These are phyloP conservation scores for Xenopus tropicalis DNA, from an alignment of 2,113 vertebrate genomes.

Conservation along the genomic window DNA sequence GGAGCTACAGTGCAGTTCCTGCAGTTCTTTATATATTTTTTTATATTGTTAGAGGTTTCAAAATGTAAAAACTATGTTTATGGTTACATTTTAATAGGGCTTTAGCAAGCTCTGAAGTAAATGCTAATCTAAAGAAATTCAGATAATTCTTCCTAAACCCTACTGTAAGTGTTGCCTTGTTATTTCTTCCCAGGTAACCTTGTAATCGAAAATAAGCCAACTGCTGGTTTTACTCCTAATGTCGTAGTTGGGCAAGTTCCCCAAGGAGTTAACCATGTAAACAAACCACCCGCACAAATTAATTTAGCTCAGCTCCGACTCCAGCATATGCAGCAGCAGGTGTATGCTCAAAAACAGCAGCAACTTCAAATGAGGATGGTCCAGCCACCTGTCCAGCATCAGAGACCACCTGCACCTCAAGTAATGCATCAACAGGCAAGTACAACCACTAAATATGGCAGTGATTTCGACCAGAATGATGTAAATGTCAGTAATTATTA, in stretches of 20 bases:
- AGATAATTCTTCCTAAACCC: too few species aligned
- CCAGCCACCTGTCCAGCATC: conserved; percentile 80
- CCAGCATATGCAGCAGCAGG: conserved; percentile 95
- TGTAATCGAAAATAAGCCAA: conserved; percentile 88
- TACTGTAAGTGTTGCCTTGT: background rate
- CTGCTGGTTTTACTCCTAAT: conserved; percentile 76
- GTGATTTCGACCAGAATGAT: too few species aligned
- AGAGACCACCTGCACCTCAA: conserved; percentile 76
- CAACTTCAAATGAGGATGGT: conserved; percentile 89
- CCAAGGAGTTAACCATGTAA: conserved; percentile 77
- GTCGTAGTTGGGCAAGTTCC: conserved; percentile 83
- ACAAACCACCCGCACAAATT: conserved; percentile 89
- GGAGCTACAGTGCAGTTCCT: too few species aligned
- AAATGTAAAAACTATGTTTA: too few species aligned
- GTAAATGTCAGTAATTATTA: too few species aligned
- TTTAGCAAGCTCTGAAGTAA: too few species aligned
- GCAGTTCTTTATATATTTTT: too few species aligned
- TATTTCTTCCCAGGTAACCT: conserved; percentile 77
- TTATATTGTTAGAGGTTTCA: too few species aligned
- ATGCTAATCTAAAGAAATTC: too few species aligned
- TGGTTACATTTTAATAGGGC: too few species aligned
- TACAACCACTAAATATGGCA: background rate
- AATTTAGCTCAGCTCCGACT: conserved; percentile 93
- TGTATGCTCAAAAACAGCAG: conserved; percentile 87
- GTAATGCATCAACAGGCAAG: conserved; percentile 88